Percentiles rank a stretch among this genome's conserved stretches.
phyloP scores from a whole-genome alignment of 2,888 invertebrate species.

The Agrochola litura region DNA sequence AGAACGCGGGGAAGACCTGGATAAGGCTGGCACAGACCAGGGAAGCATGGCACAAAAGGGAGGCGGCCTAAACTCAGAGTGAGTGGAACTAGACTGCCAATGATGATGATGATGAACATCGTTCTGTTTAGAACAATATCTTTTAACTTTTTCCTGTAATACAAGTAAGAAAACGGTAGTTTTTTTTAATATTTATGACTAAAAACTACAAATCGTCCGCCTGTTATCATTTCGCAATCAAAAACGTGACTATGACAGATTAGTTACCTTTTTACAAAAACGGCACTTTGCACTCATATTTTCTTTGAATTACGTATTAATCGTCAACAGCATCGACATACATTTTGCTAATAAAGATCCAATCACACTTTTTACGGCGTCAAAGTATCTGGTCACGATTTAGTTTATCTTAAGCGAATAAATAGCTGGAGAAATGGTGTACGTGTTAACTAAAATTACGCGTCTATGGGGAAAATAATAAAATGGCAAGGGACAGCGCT shows the following conservation, averaged over 20 bases:
- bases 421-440: constrained; percentile 47
- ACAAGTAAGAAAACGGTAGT: constrained; percentile 42
- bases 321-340: constrained; percentile 61
- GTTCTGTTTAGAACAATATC: constrained; percentile 25
- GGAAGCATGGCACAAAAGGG: neutral
- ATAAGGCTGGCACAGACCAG: neutral
- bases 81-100: neutral
- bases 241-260: constrained; percentile 67
- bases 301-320: constrained; percentile 66
- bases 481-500: constrained; percentile 4
- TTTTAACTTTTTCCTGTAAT: constrained; percentile 8
- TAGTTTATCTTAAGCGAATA: constrained; percentile 56
- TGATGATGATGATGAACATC: neutral
- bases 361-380: constrained; percentile 59
- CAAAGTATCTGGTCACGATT: constrained; percentile 61
- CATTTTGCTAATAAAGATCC: constrained; percentile 66
- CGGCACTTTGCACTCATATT: constrained; percentile 63
- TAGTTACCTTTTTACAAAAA: constrained; percentile 57
- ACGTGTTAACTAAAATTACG: constrained; percentile 49
- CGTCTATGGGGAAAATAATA: constrained; percentile 25
- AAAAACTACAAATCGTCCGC: constrained; percentile 43
- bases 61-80: neutral
- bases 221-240: constrained; percentile 65
- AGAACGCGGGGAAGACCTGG: neutral
- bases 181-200: constrained; percentile 35